Conservation (phyloP, 2,797 vertebrate genomes). For the Rallus crepitans region DNA sequence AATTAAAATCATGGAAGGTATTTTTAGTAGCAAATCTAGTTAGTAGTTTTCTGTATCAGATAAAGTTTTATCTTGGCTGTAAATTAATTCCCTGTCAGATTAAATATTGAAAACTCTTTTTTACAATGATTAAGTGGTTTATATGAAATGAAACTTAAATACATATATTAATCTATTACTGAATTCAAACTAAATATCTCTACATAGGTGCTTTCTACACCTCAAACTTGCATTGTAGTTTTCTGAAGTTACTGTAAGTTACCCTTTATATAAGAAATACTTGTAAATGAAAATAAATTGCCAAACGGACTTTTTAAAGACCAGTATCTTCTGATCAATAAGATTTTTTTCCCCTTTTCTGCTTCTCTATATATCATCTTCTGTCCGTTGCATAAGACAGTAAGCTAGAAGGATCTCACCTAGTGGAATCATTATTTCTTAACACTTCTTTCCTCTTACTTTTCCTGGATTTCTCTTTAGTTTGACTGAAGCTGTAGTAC, state of each 20-base stretch:
- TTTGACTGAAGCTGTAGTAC: neutral
- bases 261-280: neutral
- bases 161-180: neutral
- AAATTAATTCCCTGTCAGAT: neutral
- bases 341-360: neutral
- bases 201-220: neutral
- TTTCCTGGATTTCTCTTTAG: neutral
- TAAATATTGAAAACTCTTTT: neutral
- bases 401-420: neutral
- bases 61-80: neutral
- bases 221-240: neutral
- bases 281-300: neutral
- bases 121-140: neutral
- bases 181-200: neutral
- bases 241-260: neutral
- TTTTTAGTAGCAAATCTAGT: neutral
- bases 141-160: neutral
- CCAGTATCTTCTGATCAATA: neutral
- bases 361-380: neutral
- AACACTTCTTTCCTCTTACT: neutral
- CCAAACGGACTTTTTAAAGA: neutral
- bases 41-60: neutral
- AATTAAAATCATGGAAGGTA: neutral
- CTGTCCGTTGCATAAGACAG: neutral
- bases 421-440: neutral